Conservation (phyloP, 2,888 invertebrate genomes). For the Eilema depressum region DNA sequence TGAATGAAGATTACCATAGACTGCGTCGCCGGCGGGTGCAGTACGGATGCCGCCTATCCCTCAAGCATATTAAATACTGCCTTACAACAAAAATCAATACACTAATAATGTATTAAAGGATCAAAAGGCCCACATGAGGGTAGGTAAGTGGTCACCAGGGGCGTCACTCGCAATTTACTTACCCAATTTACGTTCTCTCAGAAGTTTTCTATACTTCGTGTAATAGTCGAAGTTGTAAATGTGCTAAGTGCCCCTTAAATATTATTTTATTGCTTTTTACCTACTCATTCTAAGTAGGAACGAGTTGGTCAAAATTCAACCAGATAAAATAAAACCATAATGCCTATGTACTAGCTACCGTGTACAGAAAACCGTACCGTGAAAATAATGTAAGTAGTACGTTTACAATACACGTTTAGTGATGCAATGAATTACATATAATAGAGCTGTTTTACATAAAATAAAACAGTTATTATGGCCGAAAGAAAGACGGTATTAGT, state of each 20-base stretch:
- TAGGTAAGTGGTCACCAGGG: not conserved
- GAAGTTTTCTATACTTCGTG: not conserved
- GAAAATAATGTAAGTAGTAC: no score
- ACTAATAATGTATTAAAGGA: not conserved
- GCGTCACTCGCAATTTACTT: not conserved
- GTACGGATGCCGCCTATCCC: conserved; percentile 51
- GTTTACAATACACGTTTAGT: no score
- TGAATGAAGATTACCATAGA: conserved; percentile 82
- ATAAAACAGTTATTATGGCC: no score
- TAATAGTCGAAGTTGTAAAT: no score
- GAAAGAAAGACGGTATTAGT: no score
- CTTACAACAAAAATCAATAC: not conserved
- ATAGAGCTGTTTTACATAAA: no score
- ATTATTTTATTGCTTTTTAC: not conserved
- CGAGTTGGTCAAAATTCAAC: not conserved
- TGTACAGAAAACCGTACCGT: not conserved
- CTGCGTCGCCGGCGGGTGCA: conserved; percentile 65
- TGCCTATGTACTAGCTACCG: not conserved
- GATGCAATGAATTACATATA: no score
- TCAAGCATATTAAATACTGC: conserved; percentile 61
- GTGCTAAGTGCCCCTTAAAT: conserved; percentile 3
- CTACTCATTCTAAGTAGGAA: not conserved
- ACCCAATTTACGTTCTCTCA: not conserved
- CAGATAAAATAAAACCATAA: not conserved
- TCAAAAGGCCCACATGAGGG: not conserved